Conservation (phyloP, 2,113 vertebrate genomes). For the Cettia cetti region DNA sequence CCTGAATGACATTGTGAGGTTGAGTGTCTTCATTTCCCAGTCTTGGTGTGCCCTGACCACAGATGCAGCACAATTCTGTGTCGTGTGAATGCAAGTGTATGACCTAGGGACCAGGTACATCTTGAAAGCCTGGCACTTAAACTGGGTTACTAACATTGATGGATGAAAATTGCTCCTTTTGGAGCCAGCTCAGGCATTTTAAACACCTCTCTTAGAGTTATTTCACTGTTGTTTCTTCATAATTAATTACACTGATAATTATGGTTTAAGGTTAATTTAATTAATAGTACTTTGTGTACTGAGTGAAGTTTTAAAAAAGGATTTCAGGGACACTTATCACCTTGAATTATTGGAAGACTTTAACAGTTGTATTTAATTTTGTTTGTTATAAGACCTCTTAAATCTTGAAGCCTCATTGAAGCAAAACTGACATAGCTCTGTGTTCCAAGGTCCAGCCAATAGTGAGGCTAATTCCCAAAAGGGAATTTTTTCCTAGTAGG, state of each 20-base stretch:
- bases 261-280: background rate
- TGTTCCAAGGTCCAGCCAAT: background rate
- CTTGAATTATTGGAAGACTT: background rate
- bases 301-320: background rate
- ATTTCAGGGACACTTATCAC: background rate
- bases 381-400: background rate
- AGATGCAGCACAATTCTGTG: background rate
- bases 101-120: background rate
- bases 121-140: background rate
- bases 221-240: background rate
- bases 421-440: accelerated
- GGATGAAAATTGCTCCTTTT: background rate
- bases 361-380: background rate
- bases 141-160: background rate
- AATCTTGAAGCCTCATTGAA: background rate
- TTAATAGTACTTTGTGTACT: background rate
- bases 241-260: background rate
- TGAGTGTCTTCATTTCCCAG: background rate
- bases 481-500: background rate
- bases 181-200: background rate
- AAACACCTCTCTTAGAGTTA: background rate
- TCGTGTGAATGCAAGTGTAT: background rate
- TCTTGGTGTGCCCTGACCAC: background rate
- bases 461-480: background rate
- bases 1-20: background rate